Conservation (phyloP, 2,797 vertebrate genomes). For the Melanotaenia nigrans region DNA sequence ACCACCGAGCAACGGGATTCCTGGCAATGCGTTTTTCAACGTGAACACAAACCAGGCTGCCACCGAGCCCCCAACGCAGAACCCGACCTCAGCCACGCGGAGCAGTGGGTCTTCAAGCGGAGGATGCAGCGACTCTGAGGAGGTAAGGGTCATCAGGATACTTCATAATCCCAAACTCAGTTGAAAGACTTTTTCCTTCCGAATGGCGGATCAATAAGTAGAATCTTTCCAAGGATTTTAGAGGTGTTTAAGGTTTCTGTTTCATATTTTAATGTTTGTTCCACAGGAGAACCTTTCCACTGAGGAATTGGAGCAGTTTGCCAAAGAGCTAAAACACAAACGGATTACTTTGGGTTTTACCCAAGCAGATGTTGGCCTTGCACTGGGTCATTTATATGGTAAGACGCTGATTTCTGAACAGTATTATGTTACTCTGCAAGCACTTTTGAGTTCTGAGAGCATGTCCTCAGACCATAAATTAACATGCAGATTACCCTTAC, state of each 20-base stretch:
- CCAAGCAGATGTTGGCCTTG: constrained; percentile 86
- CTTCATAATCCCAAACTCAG: background rate
- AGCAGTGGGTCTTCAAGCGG: constrained; percentile 88
- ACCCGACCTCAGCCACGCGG: constrained; percentile 63
- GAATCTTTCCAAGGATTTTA: background rate
- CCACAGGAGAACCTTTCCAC: constrained; percentile 79
- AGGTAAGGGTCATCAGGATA: constrained; percentile 68
- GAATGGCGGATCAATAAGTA: background rate
- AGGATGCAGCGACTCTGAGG: constrained; percentile 85
- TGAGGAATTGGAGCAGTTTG: constrained; percentile 85
- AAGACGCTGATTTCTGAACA: background rate
- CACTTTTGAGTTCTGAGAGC: no score
- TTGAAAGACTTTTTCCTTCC: background rate
- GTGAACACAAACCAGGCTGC: constrained; percentile 53
- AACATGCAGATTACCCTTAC: background rate
- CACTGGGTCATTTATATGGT: constrained; percentile 85
- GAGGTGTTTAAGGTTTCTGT: background rate
- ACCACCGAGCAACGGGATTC: constrained; percentile 59
- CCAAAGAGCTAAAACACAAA: constrained; percentile 86
- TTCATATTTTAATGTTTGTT: background rate
- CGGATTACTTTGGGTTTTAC: constrained; percentile 87
- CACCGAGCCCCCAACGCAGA: constrained; percentile 62
- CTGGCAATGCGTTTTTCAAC: constrained; percentile 64
- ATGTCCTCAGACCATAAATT: background rate
- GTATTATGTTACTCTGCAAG: no score